Base-by-base conservation (phyloP, 2,888 invertebrate species). In the Helobdella robusta region DNA sequence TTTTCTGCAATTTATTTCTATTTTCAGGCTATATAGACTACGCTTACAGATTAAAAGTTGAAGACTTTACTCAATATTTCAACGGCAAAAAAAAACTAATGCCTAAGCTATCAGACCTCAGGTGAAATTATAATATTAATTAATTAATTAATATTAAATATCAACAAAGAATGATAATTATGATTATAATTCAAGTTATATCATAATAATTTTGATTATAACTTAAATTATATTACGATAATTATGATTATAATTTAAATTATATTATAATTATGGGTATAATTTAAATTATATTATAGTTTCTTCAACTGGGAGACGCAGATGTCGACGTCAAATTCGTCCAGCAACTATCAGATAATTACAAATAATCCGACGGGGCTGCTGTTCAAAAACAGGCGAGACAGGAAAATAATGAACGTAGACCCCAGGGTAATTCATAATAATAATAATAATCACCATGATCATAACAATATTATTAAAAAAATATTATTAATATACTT, bases 1-100 rank as follows among this genome's bases (percentile, higher is more conserved):
- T 40, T 40, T 40, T 40, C 44, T 40, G 11, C n/a, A 40, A 40
- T 40, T 40, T n/a, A 40, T 50, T 50, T 50, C 8, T 50, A n/a
- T 6, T 11, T 20, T 15, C 28, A 32, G 46, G 62, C 6, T 91
- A 89, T 75, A 86, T 92, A 34, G 91, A 92, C 77, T 90, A 85
- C 76, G 84, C 84, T 0, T 85, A 87, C 68, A 82, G 88, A 59
- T 80, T 89, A 15, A 80, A 83, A 60, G 81, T 82, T 0, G 87
- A 89, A 72, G 85, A 90, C 75, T 91, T 89, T 87, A 80, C 80
- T n/a, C 83, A 84, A 1, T 87, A 89, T 75, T 91, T 89, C 76
- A 81, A 81, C 69, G 83, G 84, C 18, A 83, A 83, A 67, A 84
- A 84, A 71, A 82, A 82, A 72, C 75, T 91, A 0, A 82, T 84